phyloP scores from a whole-genome alignment of 53 echinoderm and acorn worm genomes.

The Actinopyga echinites region DNA sequence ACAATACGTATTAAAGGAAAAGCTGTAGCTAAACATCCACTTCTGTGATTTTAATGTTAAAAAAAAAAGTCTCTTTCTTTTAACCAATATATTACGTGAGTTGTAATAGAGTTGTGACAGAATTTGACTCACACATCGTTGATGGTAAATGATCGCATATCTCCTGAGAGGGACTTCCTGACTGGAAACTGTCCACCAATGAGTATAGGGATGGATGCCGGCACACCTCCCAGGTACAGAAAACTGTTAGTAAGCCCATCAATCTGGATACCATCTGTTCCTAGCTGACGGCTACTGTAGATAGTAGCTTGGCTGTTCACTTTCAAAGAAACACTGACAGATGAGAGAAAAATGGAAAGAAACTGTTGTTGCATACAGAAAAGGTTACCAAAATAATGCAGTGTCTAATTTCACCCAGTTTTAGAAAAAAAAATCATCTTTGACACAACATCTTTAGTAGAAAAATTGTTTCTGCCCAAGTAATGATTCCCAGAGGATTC shows the following conservation, averaged over 20 bases:
- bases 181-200: slow-evolving; percentile 94
- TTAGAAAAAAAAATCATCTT: background rate
- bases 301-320: slow-evolving; percentile 80
- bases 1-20: too few species aligned
- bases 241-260: slow-evolving; percentile 56
- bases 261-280: slow-evolving; percentile 63
- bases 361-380: background rate
- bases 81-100: too few species aligned
- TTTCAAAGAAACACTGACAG: slow-evolving; percentile 73
- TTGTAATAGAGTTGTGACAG: too few species aligned
- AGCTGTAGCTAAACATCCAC: too few species aligned
- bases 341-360: background rate
- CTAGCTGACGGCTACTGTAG: slow-evolving; percentile 74
- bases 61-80: too few species aligned
- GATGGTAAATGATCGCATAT: slow-evolving; percentile 66
- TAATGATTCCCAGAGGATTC: too few species aligned
- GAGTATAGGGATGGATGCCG: slow-evolving; percentile 68
- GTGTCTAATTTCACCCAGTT: background rate
- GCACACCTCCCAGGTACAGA: slow-evolving; percentile 85
- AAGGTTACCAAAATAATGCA: background rate
- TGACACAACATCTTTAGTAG: too few species aligned
- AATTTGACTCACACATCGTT: slow-evolving; percentile 78
- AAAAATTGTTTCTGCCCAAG: too few species aligned
- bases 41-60: too few species aligned
- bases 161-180: slow-evolving; percentile 72